phyloP scores from a whole-genome alignment of 2,888 invertebrate genomes.

The Ceramica pisi region DNA sequence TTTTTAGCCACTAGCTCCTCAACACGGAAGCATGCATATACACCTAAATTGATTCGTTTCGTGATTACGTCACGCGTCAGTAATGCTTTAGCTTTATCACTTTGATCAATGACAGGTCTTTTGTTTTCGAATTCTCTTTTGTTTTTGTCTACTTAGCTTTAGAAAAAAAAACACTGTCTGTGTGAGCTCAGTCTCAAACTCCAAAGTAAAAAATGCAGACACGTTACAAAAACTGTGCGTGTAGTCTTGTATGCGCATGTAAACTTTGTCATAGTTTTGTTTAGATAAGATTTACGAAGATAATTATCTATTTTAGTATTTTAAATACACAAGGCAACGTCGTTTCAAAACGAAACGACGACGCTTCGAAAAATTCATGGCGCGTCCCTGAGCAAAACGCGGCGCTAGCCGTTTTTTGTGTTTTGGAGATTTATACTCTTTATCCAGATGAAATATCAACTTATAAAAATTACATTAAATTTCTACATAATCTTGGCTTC shows the following conservation, averaged over 20 bases:
- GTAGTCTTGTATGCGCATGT: not conserved
- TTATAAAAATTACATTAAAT: no score
- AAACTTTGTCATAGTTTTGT: not conserved
- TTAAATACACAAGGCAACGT: no score
- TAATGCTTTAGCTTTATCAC: constrained; percentile 39
- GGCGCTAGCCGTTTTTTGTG: no score
- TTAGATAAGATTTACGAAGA: not conserved
- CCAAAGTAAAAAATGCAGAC: constrained; percentile 15
- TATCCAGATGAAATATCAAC: no score
- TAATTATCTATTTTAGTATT: not conserved
- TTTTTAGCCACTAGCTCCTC: no score
- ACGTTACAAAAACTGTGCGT: not conserved
- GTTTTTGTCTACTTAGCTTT: constrained; percentile 23
- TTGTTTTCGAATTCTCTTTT: constrained; percentile 32
- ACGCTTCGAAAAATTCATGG: no score
- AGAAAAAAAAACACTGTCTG: constrained; percentile 19
- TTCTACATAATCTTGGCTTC: no score
- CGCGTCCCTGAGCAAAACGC: no score
- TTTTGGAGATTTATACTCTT: no score
- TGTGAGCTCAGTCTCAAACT: constrained; percentile 2
- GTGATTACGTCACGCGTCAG: constrained; percentile 22
- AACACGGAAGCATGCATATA: constrained; percentile 11
- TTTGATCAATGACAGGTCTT: constrained; percentile 37
- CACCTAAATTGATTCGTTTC: constrained; percentile 18
- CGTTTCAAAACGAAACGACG: no score